Evolutionary conservation across 2,888 invertebrate species (phyloP), one percentile per base, ranked within the genome.

Genomic region (Drosophila fungiperda): DNA sequence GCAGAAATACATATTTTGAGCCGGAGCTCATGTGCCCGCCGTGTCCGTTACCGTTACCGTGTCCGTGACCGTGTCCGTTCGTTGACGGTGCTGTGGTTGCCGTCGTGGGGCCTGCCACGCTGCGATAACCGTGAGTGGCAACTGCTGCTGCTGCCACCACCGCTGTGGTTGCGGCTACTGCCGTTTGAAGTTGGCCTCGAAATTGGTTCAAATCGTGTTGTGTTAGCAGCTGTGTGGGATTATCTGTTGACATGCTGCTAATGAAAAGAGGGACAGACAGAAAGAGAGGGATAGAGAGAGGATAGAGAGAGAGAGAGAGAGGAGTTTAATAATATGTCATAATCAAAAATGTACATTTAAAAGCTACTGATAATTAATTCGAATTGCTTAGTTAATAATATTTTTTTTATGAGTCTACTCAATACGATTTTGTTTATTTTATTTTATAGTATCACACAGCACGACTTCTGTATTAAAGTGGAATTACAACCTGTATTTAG

Each of bases 161-260:
- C 54, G 80, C 73, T 71, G 74, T 38, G 40, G 80, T 67, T 65
- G 82, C 68, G 65, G 81, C 78, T 55, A 69, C 71, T 76, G 83
- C 83, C 76, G 78, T 87, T 76, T 83, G 87, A 68, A 91, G 79
- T 68, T 91, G 82, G 38, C 89, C 86, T 63, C 89, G 87, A 64
- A 92, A 67, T 74, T 89, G 90, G 71, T 86, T 87, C 69, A 92
- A 64, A 83, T 92, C 92, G 78, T 92, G 87, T 68, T 85, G 80
- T 66, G 92, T 89, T 68, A 92, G 81, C 77, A 91, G 76, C 82
- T 91, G 90, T 83, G 92, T 90, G 74, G 91, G 91, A 79, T 92
- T 92, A 78, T 93, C 93, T 79, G 89, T 91, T 76, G 93, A 92
- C 93, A 93, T 93, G 90, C 93, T 93, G 78, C n/a, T 54, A 35